Percentiles rank a stretch among this genome's conserved stretches.
phyloP scores from a whole-genome alignment of 2,888 invertebrate species.

The Trissoscelio sp. region DNA sequence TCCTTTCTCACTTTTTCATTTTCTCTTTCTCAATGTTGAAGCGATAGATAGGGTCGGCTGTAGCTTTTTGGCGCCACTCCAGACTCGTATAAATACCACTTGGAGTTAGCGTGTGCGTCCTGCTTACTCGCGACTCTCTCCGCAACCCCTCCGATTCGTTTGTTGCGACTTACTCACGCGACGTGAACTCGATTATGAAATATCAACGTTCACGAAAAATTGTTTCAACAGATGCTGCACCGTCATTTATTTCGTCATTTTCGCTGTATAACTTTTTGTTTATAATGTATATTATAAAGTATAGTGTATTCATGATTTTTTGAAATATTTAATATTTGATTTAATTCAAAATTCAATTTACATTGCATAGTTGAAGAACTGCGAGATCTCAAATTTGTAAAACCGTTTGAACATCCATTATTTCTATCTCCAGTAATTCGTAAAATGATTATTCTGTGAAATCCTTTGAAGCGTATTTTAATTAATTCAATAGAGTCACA shows the following conservation, averaged over 20 bases:
- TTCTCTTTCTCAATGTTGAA: conserved; percentile 69
- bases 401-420: conserved; percentile 32
- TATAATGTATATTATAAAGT: too few species aligned
- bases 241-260: conserved; percentile 30
- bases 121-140: conserved; percentile 53
- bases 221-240: conserved; percentile 37
- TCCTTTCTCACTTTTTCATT: conserved; percentile 4
- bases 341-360: neutral
- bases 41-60: conserved; percentile 80
- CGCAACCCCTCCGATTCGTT: conserved; percentile 60
- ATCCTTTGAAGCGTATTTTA: conserved; percentile 19
- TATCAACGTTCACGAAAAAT: conserved; percentile 52
- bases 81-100: conserved; percentile 81
- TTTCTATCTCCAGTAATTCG: conserved; percentile 7
- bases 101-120: conserved; percentile 76
- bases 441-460: conserved; percentile 33
- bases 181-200: conserved; percentile 66
- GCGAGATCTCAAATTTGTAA: conserved; percentile 2
- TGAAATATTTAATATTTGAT: too few species aligned
- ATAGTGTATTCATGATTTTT: too few species aligned
- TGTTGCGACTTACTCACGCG: conserved; percentile 61
- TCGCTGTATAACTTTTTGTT: neutral
- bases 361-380: neutral
- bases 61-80: conserved; percentile 82
- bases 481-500: conserved; percentile 27